A percentile compares a stretch with the other conserved stretches of the same genome.
phyloP scores from a whole-genome alignment of 2,113 vertebrate species.

The Pelecanoides urinatrix region DNA sequence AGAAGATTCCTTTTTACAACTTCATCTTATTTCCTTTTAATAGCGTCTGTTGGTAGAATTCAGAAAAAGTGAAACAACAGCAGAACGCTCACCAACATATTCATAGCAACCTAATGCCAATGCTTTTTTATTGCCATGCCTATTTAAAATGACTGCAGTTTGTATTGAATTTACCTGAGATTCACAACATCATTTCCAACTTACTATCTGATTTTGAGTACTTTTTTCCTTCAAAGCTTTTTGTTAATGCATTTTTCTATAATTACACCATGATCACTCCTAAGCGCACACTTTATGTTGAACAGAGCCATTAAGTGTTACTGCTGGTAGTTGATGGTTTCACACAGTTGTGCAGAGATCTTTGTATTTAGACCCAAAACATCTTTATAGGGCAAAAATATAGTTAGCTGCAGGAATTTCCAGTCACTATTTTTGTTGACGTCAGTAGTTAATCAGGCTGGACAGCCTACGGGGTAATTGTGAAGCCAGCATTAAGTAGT shows the following conservation, averaged over 20 bases:
- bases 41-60: not conserved
- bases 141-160: conserved; percentile 36
- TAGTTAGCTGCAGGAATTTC: conserved; percentile 28
- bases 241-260: conserved; percentile 60
- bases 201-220: conserved; percentile 50
- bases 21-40: conserved; percentile 58
- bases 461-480: not conserved
- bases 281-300: conserved; percentile 55
- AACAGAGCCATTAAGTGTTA: conserved; percentile 40
- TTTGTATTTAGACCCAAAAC: conserved; percentile 42
- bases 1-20: conserved; percentile 28
- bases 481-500: not conserved
- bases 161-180: conserved; percentile 55
- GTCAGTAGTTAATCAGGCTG: conserved; percentile 22
- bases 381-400: conserved; percentile 28
- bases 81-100: not conserved
- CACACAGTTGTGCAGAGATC: not conserved
- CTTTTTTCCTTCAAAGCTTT: conserved; percentile 46
- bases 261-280: conserved; percentile 58
- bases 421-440: conserved; percentile 36
- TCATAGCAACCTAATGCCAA: not conserved
- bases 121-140: conserved; percentile 22
- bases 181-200: conserved; percentile 35
- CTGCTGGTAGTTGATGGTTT: conserved; percentile 37
- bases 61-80: not conserved